phyloP scores from a whole-genome alignment of 2,797 vertebrate species.

The Bradypodion ventrale region DNA sequence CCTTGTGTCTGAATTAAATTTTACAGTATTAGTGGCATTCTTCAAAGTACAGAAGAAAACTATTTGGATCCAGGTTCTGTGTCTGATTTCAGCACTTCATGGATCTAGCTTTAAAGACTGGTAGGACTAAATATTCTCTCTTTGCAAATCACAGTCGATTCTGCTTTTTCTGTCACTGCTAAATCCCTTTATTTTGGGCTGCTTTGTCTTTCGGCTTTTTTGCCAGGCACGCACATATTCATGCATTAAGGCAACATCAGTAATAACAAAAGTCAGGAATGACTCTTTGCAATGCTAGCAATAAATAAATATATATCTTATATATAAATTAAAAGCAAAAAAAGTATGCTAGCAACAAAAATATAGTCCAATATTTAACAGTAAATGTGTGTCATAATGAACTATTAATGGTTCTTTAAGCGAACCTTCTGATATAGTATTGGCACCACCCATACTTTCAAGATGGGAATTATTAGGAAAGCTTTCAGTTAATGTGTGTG shows the following conservation, averaged over 20 bases:
- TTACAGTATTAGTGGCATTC: neutral
- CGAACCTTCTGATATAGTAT: conserved; percentile 36
- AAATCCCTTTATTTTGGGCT: neutral
- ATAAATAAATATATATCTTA: too few species aligned
- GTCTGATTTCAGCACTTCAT: neutral
- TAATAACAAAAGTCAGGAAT: too few species aligned
- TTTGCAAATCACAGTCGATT: neutral
- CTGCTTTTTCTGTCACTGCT: neutral
- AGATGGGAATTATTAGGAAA: conserved; percentile 56
- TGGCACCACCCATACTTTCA: conserved; percentile 64
- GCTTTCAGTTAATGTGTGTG: conserved; percentile 71
- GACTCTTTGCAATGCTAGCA: neutral
- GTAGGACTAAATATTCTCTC: neutral
- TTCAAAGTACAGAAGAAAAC: neutral
- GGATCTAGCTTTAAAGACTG: neutral
- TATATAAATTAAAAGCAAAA: too few species aligned
- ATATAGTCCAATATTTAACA: neutral
- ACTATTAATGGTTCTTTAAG: conserved; percentile 19
- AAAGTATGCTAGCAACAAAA: too few species aligned
- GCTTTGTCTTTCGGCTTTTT: neutral
- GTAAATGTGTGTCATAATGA: conserved; percentile 41
- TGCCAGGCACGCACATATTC: neutral
- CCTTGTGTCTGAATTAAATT: neutral
- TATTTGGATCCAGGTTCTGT: neutral
- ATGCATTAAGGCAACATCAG: too few species aligned